These are phyloP conservation scores for Drosophila suboccidentalis DNA, from an alignment of 2,888 invertebrate genomes.

Conservation along the genomic window DNA sequence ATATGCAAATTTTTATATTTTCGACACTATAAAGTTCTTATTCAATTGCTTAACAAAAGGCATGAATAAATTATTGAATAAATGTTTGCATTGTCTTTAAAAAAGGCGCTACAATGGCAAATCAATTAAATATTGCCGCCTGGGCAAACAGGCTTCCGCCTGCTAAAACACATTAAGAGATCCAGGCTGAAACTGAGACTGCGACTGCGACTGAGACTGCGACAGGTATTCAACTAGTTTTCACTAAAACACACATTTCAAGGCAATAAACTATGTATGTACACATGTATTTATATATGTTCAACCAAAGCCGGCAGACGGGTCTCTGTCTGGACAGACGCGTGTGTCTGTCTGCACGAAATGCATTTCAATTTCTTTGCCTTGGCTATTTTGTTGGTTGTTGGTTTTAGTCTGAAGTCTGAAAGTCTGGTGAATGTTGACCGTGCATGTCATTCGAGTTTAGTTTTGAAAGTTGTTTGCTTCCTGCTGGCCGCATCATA, in stretches of 20 bases:
- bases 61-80: conserved; percentile 32
- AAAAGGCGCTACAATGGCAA: conserved; percentile 47
- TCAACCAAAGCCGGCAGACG: conserved; percentile 45
- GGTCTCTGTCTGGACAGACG: conserved; percentile 41
- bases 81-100: conserved; percentile 36
- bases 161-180: conserved; percentile 19
- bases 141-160: conserved; percentile 53
- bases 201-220: not conserved
- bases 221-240: conserved; percentile 66
- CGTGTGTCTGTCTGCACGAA: conserved; percentile 65
- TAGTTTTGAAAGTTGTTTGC: conserved; percentile 77
- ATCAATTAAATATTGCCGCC: conserved; percentile 66
- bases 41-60: conserved; percentile 44
- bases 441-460: conserved; percentile 73
- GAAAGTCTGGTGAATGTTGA: conserved; percentile 59
- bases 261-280: conserved; percentile 70
- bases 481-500: conserved; percentile 62
- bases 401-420: conserved; percentile 14
- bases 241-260: conserved; percentile 63
- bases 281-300: conserved; percentile 28
- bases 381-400: conserved; percentile 10
- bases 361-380: conserved; percentile 69
- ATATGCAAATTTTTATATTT: conserved; percentile 56
- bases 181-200: conserved; percentile 6
- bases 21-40: conserved; percentile 17